Percentiles rank a stretch among this genome's conserved stretches.
These are phyloP conservation scores for Drosophila stalkeri DNA, from an alignment of 2,888 invertebrate species.

Conservation along the genomic window DNA sequence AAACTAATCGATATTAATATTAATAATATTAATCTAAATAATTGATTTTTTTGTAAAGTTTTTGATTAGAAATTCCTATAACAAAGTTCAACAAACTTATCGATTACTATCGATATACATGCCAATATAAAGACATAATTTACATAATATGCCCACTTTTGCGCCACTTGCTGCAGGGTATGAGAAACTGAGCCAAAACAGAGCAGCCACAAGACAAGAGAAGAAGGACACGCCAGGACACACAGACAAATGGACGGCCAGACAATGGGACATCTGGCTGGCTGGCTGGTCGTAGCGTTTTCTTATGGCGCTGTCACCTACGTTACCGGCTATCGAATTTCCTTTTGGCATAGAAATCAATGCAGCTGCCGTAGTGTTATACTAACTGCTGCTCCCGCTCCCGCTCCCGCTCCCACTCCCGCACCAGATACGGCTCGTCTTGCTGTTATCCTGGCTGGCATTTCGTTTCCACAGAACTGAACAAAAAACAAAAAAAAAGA, in stretches of 20 bases:
- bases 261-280: slow-evolving; percentile 14
- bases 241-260: not conserved
- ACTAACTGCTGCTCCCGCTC: not conserved
- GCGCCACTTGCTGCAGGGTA: not conserved
- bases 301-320: slow-evolving; percentile 30
- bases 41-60: too few species aligned
- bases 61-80: too few species aligned
- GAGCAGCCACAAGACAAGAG: slow-evolving; percentile 10
- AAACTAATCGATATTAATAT: too few species aligned
- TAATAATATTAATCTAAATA: too few species aligned
- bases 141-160: not conserved
- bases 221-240: slow-evolving; percentile 11
- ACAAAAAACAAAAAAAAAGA: not conserved
- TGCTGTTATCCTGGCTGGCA: not conserved
- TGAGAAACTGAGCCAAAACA: slow-evolving; percentile 9
- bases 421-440: too few species aligned
- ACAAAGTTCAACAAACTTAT: too few species aligned
- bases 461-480: slow-evolving; percentile 8
- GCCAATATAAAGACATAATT: not conserved
- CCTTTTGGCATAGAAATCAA: slow-evolving; percentile 40
- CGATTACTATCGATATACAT: slow-evolving; percentile 1
- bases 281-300: slow-evolving; percentile 17
- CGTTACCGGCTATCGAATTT: slow-evolving; percentile 52
- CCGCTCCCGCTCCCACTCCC: not conserved
- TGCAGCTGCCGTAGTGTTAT: slow-evolving; percentile 36